phyloP scores from a whole-genome alignment of 1,140 invertebrate genomes.

The Pygmarrhopalites habei region DNA sequence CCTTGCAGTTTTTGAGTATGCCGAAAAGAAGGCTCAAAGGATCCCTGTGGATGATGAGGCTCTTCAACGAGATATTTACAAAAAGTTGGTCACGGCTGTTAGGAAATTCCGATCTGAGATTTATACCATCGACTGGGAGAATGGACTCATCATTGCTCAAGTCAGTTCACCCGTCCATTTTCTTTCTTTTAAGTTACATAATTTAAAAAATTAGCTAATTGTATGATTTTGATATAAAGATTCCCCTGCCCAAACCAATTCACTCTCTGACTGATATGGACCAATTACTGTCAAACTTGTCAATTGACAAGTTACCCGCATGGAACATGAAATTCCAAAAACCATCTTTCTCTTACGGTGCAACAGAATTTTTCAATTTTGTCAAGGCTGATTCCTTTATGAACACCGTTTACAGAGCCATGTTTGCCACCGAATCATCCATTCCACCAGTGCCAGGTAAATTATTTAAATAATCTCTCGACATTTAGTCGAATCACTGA shows the following conservation, averaged over 20 bases:
- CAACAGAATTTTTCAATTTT: background rate
- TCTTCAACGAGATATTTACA: conserved; percentile 51
- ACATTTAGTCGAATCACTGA: too few relatives aligned
- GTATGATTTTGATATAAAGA: too few relatives aligned
- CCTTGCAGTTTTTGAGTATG: conserved; percentile 50
- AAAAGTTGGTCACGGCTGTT: conserved; percentile 46
- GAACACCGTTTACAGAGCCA: background rate
- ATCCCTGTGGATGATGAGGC: conserved; percentile 49
- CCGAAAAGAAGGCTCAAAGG: conserved; percentile 53
- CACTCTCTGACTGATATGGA: conserved; percentile 26
- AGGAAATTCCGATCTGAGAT: conserved; percentile 32
- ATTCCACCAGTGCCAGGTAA: background rate
- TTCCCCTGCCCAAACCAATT: conserved; percentile 28
- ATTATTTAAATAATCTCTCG: too few relatives aligned
- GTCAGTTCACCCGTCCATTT: too few relatives aligned
- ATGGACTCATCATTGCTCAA: conserved; percentile 27
- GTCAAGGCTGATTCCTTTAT: background rate
- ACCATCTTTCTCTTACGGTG: conserved; percentile 8
- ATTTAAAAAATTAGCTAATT: too few relatives aligned
- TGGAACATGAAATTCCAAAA: conserved; percentile 18
- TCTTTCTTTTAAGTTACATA: too few relatives aligned
- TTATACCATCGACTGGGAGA: conserved; percentile 25
- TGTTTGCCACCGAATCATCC: background rate
- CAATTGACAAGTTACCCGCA: conserved; percentile 10
- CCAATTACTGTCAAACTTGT: conserved; percentile 19